Conservation (phyloP, 2,888 invertebrate genomes). For the Tenthredo distinguenda region DNA sequence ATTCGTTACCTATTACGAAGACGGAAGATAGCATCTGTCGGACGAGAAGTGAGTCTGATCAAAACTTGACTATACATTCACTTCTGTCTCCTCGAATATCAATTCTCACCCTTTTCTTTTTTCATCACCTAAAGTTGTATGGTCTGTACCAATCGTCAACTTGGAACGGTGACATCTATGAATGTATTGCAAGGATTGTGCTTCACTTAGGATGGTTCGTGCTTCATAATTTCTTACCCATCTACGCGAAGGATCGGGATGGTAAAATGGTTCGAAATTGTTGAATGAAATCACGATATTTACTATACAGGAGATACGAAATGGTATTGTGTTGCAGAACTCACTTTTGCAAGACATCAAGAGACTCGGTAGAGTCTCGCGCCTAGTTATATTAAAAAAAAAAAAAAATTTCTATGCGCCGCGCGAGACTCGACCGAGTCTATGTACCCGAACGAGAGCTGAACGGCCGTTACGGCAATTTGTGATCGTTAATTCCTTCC, state of each 20-base stretch:
- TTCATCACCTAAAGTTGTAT: background rate
- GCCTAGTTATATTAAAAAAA: no score
- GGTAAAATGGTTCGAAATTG: background rate
- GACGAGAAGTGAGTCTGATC: background rate
- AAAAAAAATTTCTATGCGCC: no score
- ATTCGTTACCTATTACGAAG: background rate
- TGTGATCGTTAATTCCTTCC: no score
- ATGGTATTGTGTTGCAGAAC: background rate
- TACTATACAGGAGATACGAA: background rate
- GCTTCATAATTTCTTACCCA: background rate
- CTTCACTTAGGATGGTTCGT: background rate
- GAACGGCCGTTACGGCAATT: no score
- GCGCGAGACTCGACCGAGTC: no score
- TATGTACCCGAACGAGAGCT: no score
- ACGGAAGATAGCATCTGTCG: background rate
- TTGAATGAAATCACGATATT: background rate
- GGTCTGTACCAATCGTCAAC: background rate
- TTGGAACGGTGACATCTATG: constrained; percentile 25
- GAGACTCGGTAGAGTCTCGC: no score
- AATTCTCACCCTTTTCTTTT: background rate
- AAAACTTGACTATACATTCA: background rate
- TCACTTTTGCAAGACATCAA: background rate
- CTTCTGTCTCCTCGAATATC: no score
- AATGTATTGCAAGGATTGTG: background rate
- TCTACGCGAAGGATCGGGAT: background rate